Conservation (phyloP, 2,888 invertebrate species). For the Trisateles emortualis region DNA sequence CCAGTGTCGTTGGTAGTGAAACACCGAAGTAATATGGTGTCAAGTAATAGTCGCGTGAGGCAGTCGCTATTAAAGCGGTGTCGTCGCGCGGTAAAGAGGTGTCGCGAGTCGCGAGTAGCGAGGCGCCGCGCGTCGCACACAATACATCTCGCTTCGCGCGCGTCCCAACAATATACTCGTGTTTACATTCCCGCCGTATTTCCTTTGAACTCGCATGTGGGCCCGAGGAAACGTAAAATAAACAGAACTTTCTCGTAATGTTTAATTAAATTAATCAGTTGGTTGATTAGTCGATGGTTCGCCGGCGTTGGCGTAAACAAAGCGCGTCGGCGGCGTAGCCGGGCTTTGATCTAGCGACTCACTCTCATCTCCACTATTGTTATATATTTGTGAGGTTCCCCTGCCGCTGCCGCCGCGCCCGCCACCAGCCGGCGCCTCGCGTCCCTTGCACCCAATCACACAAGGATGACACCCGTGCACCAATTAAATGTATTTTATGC, state of each 20-base stretch:
- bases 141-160: constrained; percentile 51
- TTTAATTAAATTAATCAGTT: constrained; percentile 87
- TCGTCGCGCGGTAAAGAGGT: constrained; percentile 19
- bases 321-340: constrained; percentile 65
- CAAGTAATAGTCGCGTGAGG: background rate
- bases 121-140: constrained; percentile 40
- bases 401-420: constrained; percentile 38
- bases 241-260: constrained; percentile 87
- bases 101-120: too few relatives aligned
- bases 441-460: constrained; percentile 31
- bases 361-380: constrained; percentile 72
- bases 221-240: constrained; percentile 85
- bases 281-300: constrained; percentile 86
- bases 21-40: background rate
- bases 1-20: background rate
- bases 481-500: background rate
- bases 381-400: constrained; percentile 64
- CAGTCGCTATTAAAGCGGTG: background rate
- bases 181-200: constrained; percentile 80
- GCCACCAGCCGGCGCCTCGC: constrained; percentile 53
- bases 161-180: constrained; percentile 71
- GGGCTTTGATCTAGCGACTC: constrained; percentile 78
- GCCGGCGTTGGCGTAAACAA: constrained; percentile 82
- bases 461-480: constrained; percentile 45
- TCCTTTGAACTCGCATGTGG: constrained; percentile 86